phyloP scores from a whole-genome alignment of 2,113 vertebrate genomes.

The Brachyhypopomus gauderio region DNA sequence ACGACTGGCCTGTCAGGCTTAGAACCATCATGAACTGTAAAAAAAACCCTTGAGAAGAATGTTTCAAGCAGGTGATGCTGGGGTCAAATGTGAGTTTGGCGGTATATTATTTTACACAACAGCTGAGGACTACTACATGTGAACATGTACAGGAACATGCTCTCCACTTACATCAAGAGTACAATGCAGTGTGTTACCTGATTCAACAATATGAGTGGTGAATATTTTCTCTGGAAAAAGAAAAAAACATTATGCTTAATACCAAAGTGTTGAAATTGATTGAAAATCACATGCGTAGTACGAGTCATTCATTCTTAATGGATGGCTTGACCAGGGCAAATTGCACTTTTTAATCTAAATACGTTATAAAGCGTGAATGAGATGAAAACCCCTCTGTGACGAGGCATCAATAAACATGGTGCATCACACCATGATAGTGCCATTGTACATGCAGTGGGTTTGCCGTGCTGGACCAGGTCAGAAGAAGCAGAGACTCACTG shows the following conservation, averaged over 20 bases:
- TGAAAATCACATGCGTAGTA: not conserved
- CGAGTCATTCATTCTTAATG: not conserved
- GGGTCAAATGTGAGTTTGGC: not conserved
- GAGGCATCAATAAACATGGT: not conserved
- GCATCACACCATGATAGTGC: not conserved
- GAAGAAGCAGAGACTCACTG: slow-evolving; percentile 78
- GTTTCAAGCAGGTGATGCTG: not conserved
- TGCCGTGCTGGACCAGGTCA: not conserved
- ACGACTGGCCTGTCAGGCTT: not conserved
- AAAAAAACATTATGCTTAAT: not conserved
- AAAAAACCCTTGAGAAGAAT: not conserved
- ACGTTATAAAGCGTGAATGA: too few species aligned
- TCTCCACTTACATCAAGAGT: not conserved
- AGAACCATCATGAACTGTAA: not conserved
- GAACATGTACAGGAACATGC: too few species aligned
- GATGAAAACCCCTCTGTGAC: not conserved
- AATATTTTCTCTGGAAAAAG: slow-evolving; percentile 63
- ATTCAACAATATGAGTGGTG: slow-evolving; percentile 63
- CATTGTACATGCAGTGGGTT: not conserved
- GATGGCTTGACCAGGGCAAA: too few species aligned
- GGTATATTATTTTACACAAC: not conserved
- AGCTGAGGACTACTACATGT: not conserved
- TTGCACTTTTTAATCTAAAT: too few species aligned
- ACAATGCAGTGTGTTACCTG: slow-evolving; percentile 55
- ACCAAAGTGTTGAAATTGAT: not conserved